phyloP scores from a whole-genome alignment of 2,888 invertebrate genomes.

The Alentia gelatinosa region DNA sequence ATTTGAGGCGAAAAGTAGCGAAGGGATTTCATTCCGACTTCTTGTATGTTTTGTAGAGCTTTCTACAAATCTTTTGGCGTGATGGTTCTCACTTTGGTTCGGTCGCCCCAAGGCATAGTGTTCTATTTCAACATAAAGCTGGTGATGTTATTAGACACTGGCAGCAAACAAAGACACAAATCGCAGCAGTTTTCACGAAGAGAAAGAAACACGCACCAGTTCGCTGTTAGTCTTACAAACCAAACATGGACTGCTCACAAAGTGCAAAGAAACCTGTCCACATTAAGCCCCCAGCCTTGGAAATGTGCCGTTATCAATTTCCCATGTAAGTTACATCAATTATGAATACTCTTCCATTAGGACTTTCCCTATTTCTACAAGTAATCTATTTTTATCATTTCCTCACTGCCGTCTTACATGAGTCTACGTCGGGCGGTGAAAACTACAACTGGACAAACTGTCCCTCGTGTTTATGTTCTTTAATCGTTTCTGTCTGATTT shows the following conservation, averaged over 20 bases:
- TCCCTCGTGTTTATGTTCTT: no score
- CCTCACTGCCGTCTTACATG: no score
- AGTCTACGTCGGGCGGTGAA: no score
- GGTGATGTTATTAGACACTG: background rate
- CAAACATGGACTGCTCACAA: background rate
- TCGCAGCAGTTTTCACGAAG: background rate
- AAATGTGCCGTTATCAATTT: background rate
- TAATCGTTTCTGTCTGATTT: no score
- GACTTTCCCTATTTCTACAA: background rate
- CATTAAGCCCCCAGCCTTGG: background rate
- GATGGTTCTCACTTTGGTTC: no score
- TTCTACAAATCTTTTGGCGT: no score
- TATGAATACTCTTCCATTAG: slow-evolving; percentile 11
- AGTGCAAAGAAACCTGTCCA: background rate
- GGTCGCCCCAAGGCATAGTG: background rate
- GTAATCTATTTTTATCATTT: no score
- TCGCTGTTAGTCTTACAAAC: background rate
- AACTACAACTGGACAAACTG: no score
- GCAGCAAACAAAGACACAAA: background rate
- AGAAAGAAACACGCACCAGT: background rate
- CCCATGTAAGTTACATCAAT: background rate
- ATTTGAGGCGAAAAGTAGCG: background rate
- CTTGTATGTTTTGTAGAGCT: no score
- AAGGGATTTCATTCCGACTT: background rate
- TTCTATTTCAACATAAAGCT: slow-evolving; percentile 7